Evolutionary conservation across 2,888 invertebrate genomes (phyloP).

Genomic region (Pharmacophagus antenor): DNA sequence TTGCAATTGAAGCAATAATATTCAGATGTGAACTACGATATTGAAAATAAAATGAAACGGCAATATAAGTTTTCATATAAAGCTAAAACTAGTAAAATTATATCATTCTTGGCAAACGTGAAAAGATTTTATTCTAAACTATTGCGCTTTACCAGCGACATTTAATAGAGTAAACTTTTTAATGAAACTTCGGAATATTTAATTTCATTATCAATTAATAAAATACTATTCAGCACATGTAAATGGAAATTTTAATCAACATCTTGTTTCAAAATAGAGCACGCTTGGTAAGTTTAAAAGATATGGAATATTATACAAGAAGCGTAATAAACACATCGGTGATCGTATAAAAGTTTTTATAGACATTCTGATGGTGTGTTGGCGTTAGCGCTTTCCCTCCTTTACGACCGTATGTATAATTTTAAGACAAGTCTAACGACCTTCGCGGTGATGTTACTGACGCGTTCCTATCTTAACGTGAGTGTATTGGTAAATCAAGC

Average conservation of each 20-base stretch:
- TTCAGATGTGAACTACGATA: conserved; percentile 13
- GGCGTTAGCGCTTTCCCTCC: conserved; percentile 36
- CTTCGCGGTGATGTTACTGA: conserved; percentile 47
- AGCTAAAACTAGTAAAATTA: conserved; percentile 19
- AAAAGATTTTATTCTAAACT: conserved; percentile 20
- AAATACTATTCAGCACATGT: background rate
- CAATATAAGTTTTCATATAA: conserved; percentile 21
- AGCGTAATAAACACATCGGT: conserved; percentile 38
- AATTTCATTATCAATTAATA: background rate
- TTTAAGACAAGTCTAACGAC: conserved; percentile 53
- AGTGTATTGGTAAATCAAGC: conserved; percentile 46
- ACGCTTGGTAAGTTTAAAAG: conserved; percentile 12
- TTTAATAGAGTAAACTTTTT: no score
- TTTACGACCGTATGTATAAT: conserved; percentile 49
- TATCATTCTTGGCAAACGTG: conserved; percentile 11
- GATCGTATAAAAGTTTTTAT: conserved; percentile 39
- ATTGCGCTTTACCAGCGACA: background rate
- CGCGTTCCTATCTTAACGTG: conserved; percentile 31
- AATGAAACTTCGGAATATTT: background rate
- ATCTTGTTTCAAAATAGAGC: conserved; percentile 3
- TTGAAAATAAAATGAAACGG: conserved; percentile 20
- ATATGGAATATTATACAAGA: conserved; percentile 34
- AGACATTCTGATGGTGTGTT: conserved; percentile 33
- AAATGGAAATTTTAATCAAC: conserved; percentile 4
- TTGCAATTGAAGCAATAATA: background rate